These are phyloP conservation scores for Pomatorhinus ruficollis DNA, from an alignment of 2,113 vertebrate genomes.

Conservation along the genomic window DNA sequence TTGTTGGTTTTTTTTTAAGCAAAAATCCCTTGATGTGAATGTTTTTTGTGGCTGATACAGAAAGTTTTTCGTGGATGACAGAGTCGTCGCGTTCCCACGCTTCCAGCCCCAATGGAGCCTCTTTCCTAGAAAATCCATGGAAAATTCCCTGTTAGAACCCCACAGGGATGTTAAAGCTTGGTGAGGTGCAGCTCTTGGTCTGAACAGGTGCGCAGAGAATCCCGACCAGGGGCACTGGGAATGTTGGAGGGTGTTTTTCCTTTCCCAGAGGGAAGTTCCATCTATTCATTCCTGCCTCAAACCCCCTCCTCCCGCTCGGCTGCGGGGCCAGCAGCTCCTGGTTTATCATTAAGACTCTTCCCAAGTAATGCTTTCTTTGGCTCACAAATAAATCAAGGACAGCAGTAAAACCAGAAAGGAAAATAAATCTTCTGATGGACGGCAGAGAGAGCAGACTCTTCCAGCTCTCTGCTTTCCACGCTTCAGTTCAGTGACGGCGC, in stretches of 20 bases:
- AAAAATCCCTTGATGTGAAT: background rate
- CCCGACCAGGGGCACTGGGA: accelerated
- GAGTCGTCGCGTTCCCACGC: background rate
- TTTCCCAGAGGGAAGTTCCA: background rate
- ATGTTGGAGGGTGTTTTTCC: background rate
- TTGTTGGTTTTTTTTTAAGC: accelerated
- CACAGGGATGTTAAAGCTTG: background rate
- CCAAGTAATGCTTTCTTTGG: slow-evolving; percentile 15
- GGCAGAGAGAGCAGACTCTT: background rate
- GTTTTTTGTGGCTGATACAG: background rate
- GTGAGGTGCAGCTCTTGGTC: background rate
- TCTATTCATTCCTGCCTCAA: background rate
- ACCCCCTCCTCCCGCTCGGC: background rate
- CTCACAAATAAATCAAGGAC: slow-evolving; percentile 23
- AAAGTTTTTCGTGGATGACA: background rate
- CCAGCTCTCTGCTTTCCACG: background rate
- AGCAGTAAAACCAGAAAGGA: slow-evolving; percentile 2
- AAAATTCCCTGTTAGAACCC: background rate
- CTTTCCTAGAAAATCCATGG: background rate
- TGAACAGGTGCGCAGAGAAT: background rate
- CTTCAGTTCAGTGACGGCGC: background rate
- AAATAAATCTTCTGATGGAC: slow-evolving; percentile 25
- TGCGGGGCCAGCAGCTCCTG: background rate
- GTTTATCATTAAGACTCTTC: slow-evolving; percentile 36
- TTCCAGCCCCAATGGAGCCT: background rate